These are phyloP conservation scores for Hemicentrotus pulcherrimus DNA, from an alignment of 35 echinoderm and acorn worm species.

Conservation along the genomic window DNA sequence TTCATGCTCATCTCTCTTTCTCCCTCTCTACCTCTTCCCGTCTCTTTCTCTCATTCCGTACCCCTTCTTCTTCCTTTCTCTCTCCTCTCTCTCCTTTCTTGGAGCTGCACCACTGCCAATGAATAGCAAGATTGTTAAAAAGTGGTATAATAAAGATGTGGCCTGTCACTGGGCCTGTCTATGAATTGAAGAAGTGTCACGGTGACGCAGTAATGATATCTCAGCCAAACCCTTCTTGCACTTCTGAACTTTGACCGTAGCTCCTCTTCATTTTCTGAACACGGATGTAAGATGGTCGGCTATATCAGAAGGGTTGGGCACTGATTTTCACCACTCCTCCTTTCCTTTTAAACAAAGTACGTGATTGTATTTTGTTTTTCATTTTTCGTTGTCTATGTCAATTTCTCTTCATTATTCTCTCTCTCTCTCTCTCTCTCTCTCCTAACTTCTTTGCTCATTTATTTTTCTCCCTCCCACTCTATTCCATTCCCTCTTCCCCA, in stretches of 20 bases:
- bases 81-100: no score
- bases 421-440: no score
- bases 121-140: neutral
- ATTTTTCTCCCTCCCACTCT: no score
- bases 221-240: neutral
- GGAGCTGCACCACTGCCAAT: no score
- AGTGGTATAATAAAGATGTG: neutral
- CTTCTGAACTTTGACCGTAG: neutral
- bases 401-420: no score
- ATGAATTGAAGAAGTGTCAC: slow-evolving; percentile 5
- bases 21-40: no score
- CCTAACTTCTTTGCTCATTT: no score
- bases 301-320: neutral
- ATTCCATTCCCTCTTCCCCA: no score
- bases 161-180: neutral
- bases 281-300: neutral
- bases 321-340: neutral
- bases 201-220: neutral
- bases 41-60: no score
- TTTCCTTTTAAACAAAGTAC: neutral
- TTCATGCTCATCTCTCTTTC: no score
- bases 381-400: neutral
- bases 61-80: no score
- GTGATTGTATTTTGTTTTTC: no score
- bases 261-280: neutral